A percentile compares a stretch with the other conserved stretches of the same genome.
phyloP scores from a whole-genome alignment of 2,797 vertebrate species.

The Synaphobranchus kaupii region DNA sequence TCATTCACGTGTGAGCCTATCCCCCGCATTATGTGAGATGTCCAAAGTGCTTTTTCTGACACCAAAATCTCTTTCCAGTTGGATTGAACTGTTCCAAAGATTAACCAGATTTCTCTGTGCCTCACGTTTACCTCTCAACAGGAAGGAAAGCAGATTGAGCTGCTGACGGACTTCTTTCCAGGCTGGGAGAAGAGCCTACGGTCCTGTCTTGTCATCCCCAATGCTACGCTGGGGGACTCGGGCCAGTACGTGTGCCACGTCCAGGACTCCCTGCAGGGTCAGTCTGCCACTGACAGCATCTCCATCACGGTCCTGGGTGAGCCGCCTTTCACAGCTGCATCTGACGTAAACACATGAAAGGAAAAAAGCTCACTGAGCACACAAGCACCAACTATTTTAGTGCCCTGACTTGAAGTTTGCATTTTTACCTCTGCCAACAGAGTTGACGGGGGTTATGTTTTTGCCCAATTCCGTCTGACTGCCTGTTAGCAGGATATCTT shows the following conservation, averaged over 20 bases:
- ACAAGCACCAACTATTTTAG: too few relatives aligned
- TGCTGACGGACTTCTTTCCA: constrained; percentile 70
- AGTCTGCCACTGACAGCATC: constrained; percentile 71
- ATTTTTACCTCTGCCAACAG: too few relatives aligned
- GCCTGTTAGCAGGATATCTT: too few relatives aligned
- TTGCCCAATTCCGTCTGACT: too few relatives aligned
- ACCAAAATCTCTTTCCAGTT: background rate
- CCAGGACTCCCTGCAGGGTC: constrained; percentile 71
- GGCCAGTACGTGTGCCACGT: constrained; percentile 84
- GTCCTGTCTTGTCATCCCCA: constrained; percentile 81
- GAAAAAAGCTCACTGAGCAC: background rate
- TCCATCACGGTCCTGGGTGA: constrained; percentile 85
- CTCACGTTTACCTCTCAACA: constrained; percentile 46
- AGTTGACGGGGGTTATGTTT: too few relatives aligned
- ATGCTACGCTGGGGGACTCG: constrained; percentile 69
- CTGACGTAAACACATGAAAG: background rate
- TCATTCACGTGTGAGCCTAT: too few relatives aligned
- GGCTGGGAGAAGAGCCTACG: constrained; percentile 65
- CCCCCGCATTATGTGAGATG: background rate
- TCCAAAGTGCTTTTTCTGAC: background rate
- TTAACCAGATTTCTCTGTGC: background rate
- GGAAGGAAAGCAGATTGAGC: constrained; percentile 63
- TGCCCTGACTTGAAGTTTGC: too few relatives aligned
- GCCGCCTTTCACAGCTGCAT: constrained; percentile 35
- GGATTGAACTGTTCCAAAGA: background rate